Percentiles rank a stretch among this genome's conserved stretches.
Conservation (phyloP, 2,113 vertebrate species). For the Steatornis caripensis region DNA sequence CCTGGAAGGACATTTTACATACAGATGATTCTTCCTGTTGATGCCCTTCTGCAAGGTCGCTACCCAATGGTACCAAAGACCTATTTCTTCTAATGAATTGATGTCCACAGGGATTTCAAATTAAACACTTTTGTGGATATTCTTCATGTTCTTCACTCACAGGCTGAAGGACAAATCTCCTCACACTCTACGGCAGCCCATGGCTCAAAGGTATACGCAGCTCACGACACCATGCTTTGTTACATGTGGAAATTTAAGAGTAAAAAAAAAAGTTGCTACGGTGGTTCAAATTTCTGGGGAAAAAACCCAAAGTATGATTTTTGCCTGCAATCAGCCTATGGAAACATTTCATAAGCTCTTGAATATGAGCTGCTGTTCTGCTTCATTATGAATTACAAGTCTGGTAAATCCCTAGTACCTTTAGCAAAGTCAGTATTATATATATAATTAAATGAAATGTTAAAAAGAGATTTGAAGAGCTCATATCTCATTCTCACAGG, state of each 20-base stretch:
- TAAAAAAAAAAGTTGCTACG: background rate
- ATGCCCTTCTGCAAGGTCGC: background rate
- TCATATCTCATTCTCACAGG: background rate
- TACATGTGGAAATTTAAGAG: background rate
- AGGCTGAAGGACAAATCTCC: background rate
- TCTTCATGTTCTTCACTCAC: background rate
- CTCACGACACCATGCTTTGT: rapidly evolving
- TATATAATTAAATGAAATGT: background rate
- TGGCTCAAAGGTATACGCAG: background rate
- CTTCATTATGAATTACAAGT: background rate
- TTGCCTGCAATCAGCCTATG: background rate
- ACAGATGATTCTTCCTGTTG: background rate
- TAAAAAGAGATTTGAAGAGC: background rate
- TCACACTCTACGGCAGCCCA: background rate
- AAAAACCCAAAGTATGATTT: background rate
- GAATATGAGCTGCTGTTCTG: background rate
- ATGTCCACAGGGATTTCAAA: background rate
- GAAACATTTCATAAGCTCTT: background rate
- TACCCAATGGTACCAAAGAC: background rate
- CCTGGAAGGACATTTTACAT: background rate
- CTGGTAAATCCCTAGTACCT: background rate
- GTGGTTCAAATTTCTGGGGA: background rate
- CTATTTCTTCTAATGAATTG: background rate
- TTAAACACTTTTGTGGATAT: background rate
- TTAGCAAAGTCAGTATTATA: background rate